phyloP scores from a whole-genome alignment of 2,888 invertebrate genomes.

The Watsonalla cultraria region DNA sequence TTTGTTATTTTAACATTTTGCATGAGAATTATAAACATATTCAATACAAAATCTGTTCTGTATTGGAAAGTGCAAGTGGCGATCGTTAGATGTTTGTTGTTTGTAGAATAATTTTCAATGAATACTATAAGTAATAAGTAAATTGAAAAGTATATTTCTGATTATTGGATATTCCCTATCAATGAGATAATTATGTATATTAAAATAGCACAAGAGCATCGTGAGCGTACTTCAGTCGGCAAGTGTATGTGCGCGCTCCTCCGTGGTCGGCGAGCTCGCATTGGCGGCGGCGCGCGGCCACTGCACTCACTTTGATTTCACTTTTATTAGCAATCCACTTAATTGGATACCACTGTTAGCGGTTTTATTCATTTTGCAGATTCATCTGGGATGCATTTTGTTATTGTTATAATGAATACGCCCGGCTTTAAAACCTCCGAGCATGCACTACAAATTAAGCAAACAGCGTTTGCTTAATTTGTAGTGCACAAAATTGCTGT shows the following conservation, averaged over 20 bases:
- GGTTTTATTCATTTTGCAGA: constrained; percentile 72
- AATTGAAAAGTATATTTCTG: too few species aligned
- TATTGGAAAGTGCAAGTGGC: too few species aligned
- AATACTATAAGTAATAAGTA: too few species aligned
- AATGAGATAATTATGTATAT: too few species aligned
- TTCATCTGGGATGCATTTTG: constrained; percentile 59
- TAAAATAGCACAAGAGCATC: not conserved
- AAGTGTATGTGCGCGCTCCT: constrained; percentile 6
- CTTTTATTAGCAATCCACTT: constrained; percentile 78
- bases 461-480: not conserved
- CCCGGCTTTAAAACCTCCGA: constrained; percentile 8
- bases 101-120: too few species aligned
- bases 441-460: not conserved
- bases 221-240: not conserved
- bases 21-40: too few species aligned
- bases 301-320: constrained; percentile 77
- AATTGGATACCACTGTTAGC: constrained; percentile 74
- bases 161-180: too few species aligned
- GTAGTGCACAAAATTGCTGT: not conserved
- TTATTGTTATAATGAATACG: constrained; percentile 26
- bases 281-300: constrained; percentile 51
- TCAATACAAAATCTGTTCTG: too few species aligned
- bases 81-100: too few species aligned
- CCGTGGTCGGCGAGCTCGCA: constrained; percentile 14
- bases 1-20: too few species aligned